Conservation (phyloP, 2,113 vertebrate species). For the Narcine bancroftii region DNA sequence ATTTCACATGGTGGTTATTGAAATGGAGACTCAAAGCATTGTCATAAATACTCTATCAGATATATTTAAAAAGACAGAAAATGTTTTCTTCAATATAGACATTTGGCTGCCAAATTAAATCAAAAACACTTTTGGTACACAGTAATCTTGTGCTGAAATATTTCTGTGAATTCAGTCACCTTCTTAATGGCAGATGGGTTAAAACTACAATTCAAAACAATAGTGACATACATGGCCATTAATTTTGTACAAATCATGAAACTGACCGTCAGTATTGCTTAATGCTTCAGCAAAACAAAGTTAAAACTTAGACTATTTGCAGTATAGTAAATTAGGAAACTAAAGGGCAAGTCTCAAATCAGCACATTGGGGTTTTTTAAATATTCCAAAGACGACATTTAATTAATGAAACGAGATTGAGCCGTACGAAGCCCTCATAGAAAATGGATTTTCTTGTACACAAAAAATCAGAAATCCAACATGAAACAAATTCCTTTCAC, state of each 20-base stretch:
- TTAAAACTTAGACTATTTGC: background rate
- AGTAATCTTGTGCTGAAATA: background rate
- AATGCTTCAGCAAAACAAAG: background rate
- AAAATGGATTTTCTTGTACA: background rate
- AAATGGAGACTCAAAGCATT: background rate
- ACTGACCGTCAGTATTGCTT: background rate
- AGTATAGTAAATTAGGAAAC: too few relatives aligned
- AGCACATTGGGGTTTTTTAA: background rate
- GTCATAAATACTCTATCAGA: background rate
- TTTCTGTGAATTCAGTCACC: background rate
- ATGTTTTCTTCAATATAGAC: too few relatives aligned
- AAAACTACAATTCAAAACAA: background rate
- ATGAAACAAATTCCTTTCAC: background rate
- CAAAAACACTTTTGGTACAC: background rate
- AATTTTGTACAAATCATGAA: background rate
- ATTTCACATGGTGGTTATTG: background rate
- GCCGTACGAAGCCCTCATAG: background rate
- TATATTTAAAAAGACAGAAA: too few relatives aligned
- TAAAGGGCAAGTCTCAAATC: background rate
- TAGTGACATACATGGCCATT: background rate
- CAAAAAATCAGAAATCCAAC: background rate
- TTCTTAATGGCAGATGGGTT: background rate
- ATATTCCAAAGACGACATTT: too few relatives aligned
- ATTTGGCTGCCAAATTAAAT: background rate
- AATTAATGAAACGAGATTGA: too few relatives aligned